Evolutionary conservation across 2,888 invertebrate species (phyloP).

Genomic region (Caenorhabditis drosophilae): DNA sequence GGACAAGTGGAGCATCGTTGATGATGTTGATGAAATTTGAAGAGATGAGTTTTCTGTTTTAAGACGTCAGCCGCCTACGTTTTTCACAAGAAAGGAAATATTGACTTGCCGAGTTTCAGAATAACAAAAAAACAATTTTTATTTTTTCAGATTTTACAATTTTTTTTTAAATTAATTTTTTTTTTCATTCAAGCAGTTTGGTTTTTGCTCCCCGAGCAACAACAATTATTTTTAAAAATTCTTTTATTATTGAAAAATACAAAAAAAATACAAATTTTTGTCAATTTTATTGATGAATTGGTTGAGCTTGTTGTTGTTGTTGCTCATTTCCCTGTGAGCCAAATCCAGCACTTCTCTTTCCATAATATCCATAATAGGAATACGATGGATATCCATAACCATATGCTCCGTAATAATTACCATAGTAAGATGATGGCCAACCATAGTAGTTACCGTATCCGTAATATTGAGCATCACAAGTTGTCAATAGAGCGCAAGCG

Average conservation of each 20-base stretch:
- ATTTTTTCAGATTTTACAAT: too few relatives aligned
- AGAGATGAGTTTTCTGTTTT: too few relatives aligned
- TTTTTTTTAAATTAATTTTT: too few relatives aligned
- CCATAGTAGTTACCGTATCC: slow-evolving; percentile 7
- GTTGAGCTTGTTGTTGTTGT: background rate
- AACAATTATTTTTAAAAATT: background rate
- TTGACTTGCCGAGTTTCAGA: too few relatives aligned
- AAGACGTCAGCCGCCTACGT: too few relatives aligned
- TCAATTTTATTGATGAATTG: background rate
- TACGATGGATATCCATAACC: slow-evolving; percentile 35
- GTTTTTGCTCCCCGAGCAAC: too few relatives aligned
- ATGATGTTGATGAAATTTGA: too few relatives aligned
- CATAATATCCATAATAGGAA: slow-evolving; percentile 33
- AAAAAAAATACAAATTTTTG: slow-evolving; percentile 18
- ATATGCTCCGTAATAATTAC: slow-evolving; percentile 11
- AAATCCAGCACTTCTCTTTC: slow-evolving; percentile 37
- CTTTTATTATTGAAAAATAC: background rate
- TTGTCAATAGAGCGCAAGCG: slow-evolving; percentile 25
- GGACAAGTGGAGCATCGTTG: too few relatives aligned
- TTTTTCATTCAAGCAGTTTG: too few relatives aligned
- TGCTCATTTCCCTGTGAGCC: slow-evolving; percentile 18
- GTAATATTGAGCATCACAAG: slow-evolving; percentile 35
- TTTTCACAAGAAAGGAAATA: too few relatives aligned
- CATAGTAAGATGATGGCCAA: slow-evolving; percentile 24
- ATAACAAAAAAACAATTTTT: too few relatives aligned